phyloP scores from a whole-genome alignment of 2,888 invertebrate species.

The Zele albiditarsus region DNA sequence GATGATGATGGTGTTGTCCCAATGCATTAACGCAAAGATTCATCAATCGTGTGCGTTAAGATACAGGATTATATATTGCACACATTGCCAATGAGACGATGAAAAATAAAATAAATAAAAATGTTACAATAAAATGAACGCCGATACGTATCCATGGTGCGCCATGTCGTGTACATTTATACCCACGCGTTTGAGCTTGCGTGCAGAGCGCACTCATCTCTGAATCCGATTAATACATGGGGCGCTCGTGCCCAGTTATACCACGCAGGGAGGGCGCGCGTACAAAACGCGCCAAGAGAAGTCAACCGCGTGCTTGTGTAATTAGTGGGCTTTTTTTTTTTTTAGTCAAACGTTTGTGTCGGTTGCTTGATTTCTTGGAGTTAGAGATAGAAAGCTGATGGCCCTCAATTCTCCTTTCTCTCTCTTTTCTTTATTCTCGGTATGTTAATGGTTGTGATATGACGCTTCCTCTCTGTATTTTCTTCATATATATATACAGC shows the following conservation, averaged over 20 bases:
- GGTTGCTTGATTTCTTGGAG: constrained; percentile 46
- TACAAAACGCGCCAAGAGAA: constrained; percentile 7
- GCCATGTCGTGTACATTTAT: constrained; percentile 36
- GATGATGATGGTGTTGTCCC: not conserved
- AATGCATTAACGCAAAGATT: not conserved
- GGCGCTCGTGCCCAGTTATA: constrained; percentile 2
- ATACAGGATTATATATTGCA: not conserved
- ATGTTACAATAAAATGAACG: not conserved
- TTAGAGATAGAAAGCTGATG: constrained; percentile 47
- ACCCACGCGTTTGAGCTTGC: constrained; percentile 38
- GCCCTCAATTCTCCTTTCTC: constrained; percentile 1
- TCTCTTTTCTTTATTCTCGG: constrained; percentile 51
- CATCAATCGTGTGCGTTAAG: constrained; percentile 9
- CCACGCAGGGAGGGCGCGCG: not conserved
- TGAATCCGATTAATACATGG: constrained; percentile 31
- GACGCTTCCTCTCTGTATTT: constrained; percentile 42
- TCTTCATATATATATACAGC: constrained; percentile 10
- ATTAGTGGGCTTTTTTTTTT: constrained; percentile 36
- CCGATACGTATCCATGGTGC: not conserved
- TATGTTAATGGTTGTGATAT: constrained; percentile 67
- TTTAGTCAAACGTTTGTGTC: not conserved
- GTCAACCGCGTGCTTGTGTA: constrained; percentile 34
- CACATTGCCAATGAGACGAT: not conserved
- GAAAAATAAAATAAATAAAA: not conserved
- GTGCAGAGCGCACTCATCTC: constrained; percentile 29